Evolutionary conservation across 2,797 vertebrate species (phyloP).

Genomic region (Megalops cyprinoides): DNA sequence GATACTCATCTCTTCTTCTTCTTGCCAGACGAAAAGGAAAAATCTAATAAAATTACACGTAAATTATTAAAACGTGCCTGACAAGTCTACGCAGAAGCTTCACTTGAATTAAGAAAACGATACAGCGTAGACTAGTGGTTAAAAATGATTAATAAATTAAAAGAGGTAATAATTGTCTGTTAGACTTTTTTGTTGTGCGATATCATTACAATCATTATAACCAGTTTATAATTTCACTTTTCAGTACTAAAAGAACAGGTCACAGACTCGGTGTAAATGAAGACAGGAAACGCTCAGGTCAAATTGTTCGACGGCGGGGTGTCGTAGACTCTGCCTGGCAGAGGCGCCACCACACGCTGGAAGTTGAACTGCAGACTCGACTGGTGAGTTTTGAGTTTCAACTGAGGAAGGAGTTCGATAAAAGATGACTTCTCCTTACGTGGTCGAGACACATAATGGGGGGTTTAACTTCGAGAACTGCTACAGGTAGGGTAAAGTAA

Average conservation of each 20-base stretch:
- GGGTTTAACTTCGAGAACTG: conserved; percentile 74
- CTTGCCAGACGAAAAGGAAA: too few species aligned
- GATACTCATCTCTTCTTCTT: neutral
- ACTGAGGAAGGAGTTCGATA: neutral
- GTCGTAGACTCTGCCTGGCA: neutral
- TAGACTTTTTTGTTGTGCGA: neutral
- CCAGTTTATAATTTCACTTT: neutral
- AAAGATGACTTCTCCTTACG: conserved; percentile 16
- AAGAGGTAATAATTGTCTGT: neutral
- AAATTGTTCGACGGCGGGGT: neutral
- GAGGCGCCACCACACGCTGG: neutral
- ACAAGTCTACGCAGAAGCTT: neutral
- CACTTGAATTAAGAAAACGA: neutral
- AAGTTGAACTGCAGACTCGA: neutral
- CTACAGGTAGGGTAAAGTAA: conserved; percentile 56
- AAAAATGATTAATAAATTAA: neutral
- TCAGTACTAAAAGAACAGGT: neutral
- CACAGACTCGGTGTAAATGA: neutral
- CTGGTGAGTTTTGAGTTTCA: neutral
- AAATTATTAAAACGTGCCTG: neutral
- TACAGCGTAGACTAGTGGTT: neutral
- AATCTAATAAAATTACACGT: neutral
- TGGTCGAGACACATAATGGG: neutral
- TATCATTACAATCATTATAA: neutral
- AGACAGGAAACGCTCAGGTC: neutral